phyloP scores from a whole-genome alignment of 2,797 vertebrate species.

The Channa striata region DNA sequence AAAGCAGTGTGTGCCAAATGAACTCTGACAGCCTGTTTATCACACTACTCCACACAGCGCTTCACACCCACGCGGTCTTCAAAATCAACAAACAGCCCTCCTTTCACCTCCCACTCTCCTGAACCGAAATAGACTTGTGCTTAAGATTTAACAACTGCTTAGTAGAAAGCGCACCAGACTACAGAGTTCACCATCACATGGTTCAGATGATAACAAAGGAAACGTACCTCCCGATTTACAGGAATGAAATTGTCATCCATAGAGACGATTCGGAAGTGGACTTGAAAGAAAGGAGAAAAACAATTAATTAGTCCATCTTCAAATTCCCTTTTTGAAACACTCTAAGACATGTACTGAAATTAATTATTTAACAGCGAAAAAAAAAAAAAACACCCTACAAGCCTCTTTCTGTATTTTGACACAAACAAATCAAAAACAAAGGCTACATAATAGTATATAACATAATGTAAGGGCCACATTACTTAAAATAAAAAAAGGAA shows the following conservation, averaged over 20 bases:
- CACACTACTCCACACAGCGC: constrained; percentile 69
- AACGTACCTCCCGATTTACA: constrained; percentile 73
- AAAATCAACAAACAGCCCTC: constrained; percentile 74
- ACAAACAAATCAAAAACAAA: too few relatives aligned
- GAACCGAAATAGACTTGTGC: constrained; percentile 75
- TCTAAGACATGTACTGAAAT: too few relatives aligned
- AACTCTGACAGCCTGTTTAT: constrained; percentile 81
- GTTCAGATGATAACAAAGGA: background rate
- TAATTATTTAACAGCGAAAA: too few relatives aligned
- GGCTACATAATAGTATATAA: too few relatives aligned
- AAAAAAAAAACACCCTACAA: too few relatives aligned
- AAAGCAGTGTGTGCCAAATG: constrained; percentile 70
- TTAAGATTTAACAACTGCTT: constrained; percentile 42
- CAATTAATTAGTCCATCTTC: background rate
- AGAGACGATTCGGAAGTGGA: constrained; percentile 85
- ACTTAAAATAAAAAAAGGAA: too few relatives aligned
- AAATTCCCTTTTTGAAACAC: too few relatives aligned
- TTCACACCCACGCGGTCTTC: constrained; percentile 71
- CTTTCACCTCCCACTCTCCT: constrained; percentile 72
- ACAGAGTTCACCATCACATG: constrained; percentile 24
- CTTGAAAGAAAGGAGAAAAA: constrained; percentile 61
- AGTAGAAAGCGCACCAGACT: constrained; percentile 42
- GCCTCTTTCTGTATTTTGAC: too few relatives aligned
- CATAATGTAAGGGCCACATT: too few relatives aligned
- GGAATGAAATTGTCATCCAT: constrained; percentile 80